These are phyloP conservation scores for Sylvietta virens DNA, from an alignment of 2,113 vertebrate genomes.

Conservation along the genomic window DNA sequence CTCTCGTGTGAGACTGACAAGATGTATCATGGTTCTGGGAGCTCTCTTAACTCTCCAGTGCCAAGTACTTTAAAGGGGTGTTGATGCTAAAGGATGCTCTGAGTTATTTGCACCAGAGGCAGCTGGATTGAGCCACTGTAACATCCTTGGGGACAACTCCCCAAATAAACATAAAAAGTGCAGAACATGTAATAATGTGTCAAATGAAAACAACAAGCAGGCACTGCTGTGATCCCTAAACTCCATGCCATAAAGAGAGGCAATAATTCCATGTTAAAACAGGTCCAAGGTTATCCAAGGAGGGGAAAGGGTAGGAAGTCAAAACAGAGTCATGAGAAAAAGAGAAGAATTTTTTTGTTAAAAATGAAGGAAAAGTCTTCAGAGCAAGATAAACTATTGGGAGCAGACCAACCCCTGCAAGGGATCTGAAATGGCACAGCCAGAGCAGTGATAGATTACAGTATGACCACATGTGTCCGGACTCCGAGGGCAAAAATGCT, in stretches of 20 bases:
- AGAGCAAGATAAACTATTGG: background rate
- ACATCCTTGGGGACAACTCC: background rate
- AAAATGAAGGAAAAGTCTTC: background rate
- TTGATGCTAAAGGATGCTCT: background rate
- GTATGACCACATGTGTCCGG: background rate
- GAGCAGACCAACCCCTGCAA: background rate
- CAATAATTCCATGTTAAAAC: background rate
- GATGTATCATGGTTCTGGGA: background rate
- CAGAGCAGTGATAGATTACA: rapidly evolving
- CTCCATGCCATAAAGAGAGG: background rate
- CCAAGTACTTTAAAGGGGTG: background rate
- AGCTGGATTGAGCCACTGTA: background rate
- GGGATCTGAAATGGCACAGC: background rate
- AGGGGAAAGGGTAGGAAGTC: background rate
- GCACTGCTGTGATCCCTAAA: background rate
- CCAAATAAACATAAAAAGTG: background rate
- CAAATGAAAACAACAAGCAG: background rate
- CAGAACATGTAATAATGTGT: background rate
- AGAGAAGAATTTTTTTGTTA: background rate
- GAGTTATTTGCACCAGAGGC: background rate
- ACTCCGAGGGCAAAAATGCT: background rate
- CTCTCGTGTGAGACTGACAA: conserved; percentile 28
- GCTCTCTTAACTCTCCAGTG: background rate
- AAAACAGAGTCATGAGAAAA: background rate
- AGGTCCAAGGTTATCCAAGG: background rate